phyloP scores from a whole-genome alignment of 2,113 vertebrate genomes.

The Irena cyanogastra region DNA sequence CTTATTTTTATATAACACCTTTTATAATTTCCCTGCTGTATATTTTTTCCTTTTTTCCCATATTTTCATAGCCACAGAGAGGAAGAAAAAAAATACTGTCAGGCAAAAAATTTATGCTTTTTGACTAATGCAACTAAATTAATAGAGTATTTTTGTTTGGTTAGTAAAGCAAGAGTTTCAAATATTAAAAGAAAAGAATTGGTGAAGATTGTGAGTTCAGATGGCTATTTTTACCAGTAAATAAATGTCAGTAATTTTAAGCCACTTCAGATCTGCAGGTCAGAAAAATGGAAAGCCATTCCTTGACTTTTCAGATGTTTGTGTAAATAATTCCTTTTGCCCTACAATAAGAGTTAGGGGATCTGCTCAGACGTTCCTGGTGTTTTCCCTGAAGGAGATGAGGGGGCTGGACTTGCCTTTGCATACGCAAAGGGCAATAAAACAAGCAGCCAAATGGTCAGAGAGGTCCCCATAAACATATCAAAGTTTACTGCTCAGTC shows the following conservation, averaged over 20 bases:
- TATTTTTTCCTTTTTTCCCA: neutral
- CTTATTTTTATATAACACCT: neutral
- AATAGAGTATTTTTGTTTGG: neutral
- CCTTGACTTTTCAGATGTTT: neutral
- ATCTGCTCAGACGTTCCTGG: neutral
- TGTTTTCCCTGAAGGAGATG: neutral
- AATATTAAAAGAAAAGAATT: neutral
- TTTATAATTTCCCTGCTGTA: neutral
- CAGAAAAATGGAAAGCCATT: neutral
- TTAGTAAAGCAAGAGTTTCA: neutral
- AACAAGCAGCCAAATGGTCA: constrained; percentile 2
- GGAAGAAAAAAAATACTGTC: neutral
- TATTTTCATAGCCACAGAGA: neutral
- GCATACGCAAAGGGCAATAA: neutral
- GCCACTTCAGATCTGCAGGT: neutral
- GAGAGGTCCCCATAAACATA: constrained; percentile 20
- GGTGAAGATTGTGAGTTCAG: neutral
- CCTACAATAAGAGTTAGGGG: neutral
- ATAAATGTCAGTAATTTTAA: neutral
- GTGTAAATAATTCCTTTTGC: neutral
- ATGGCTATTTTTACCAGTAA: neutral
- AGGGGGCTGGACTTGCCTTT: neutral
- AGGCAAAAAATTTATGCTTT: neutral
- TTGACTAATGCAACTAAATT: neutral
- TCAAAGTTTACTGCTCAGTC: neutral